Base-by-base conservation (phyloP, 2,888 invertebrate species). In the Melinaea menophilus region DNA sequence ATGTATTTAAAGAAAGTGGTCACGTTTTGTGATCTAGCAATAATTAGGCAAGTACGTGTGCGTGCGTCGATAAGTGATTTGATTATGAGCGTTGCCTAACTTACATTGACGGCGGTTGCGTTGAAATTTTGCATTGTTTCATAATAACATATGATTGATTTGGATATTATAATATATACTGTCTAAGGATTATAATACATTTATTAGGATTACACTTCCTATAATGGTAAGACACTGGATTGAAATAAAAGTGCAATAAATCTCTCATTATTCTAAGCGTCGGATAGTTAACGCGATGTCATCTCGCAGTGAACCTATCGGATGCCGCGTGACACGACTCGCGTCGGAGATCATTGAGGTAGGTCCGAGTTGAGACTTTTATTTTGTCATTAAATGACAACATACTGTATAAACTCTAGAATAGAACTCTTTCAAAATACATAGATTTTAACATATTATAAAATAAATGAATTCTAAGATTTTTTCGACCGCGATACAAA, bases 281-380 rank as follows among this genome's bases (percentile, higher is more conserved):
- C 61, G 56, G 61, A 67, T 63, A 63, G 59, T 55, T 13, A 58
- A 56, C 31, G 57, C 64, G 71, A 71, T 71, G 69, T 61, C 69
- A 73, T 71, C 67, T 64, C 57, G 54, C 57, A 46, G 37, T 58
- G 62, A 59, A 60, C 63, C 60, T 63, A 69, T 70, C 69, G 70
- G 68, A 67, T 69, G 74, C 72, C 72, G 75, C 76, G 78, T 85
- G 85, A 83, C 85, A 82, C 82, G 84, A 86, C 61, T 45, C 35
- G 41, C 58, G 55, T 46, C 55, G 51, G 45, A 59, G 59, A 66
- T 62, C 65, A 59, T 66, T 65, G 65, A 63, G 65, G 64, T 65
- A 56, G 62, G 62, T 65, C 62, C 60, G 67, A 56, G 62, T 58
- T 57, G 46, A 41, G 51, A 22, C 22, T 46, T 63, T 67, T 63